Percentiles rank a stretch among this genome's conserved stretches.
Evolutionary conservation across 2,113 vertebrate genomes (phyloP).

Genomic region (Lycocorax pyrrhopterus): DNA sequence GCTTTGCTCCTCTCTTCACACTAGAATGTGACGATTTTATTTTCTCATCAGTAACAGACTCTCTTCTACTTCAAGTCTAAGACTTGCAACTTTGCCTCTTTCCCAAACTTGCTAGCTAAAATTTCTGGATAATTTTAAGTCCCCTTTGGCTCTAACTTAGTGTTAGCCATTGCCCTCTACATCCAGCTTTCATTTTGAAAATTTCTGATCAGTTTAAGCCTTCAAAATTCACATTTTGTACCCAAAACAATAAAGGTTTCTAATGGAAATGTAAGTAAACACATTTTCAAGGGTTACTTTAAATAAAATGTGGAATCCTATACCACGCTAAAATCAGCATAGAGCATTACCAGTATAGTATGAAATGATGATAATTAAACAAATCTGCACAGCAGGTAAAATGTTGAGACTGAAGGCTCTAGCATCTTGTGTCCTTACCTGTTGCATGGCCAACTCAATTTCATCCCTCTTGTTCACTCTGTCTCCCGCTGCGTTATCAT

Average conservation of each 20-base stretch:
- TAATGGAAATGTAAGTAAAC: not conserved
- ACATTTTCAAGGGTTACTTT: not conserved
- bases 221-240: not conserved
- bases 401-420: not conserved
- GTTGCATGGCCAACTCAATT: constrained; percentile 90
- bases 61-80: not conserved
- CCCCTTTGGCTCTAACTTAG: not conserved
- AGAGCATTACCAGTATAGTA: not conserved
- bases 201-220: not conserved
- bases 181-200: not conserved
- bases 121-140: not conserved
- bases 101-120: not conserved
- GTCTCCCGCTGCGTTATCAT: constrained; percentile 79
- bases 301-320: not conserved
- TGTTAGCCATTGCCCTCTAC: not conserved
- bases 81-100: not conserved
- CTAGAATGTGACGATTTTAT: not conserved
- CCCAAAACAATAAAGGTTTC: not conserved
- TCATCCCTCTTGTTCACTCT: constrained; percentile 85
- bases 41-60: not conserved
- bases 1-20: not conserved
- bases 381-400: not conserved
- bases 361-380: not conserved
- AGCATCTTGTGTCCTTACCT: constrained; percentile 71
- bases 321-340: not conserved